Evolutionary conservation across 2,113 vertebrate species (phyloP).

Genomic region (Ardeotis arabs): DNA sequence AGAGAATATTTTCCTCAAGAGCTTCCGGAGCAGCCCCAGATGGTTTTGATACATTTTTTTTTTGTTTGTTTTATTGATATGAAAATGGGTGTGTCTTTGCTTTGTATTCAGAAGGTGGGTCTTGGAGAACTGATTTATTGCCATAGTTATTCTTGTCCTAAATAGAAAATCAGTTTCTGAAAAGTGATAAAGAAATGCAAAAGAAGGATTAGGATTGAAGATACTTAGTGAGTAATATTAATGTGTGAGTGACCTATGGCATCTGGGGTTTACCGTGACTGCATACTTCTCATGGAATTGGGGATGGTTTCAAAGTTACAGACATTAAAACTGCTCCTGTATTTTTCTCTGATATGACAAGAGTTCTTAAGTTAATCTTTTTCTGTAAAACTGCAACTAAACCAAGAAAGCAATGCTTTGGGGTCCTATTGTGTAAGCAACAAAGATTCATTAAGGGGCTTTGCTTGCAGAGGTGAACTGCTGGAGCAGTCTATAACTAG

Average conservation of each 20-base stretch:
- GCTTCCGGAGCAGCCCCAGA: background rate
- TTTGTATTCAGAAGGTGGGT: background rate
- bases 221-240: accelerated
- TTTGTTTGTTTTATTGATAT: background rate
- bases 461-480: background rate
- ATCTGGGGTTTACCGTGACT: background rate
- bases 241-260: background rate
- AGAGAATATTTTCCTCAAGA: background rate
- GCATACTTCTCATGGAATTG: background rate
- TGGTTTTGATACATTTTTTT: background rate
- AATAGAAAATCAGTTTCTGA: background rate
- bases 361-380: background rate
- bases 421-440: background rate
- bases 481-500: background rate
- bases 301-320: background rate
- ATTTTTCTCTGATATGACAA: background rate
- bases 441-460: background rate
- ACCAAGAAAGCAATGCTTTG: background rate
- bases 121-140: background rate
- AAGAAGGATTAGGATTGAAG: background rate
- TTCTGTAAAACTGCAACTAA: background rate
- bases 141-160: background rate
- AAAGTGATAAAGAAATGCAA: background rate
- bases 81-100: background rate
- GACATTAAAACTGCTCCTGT: background rate